A percentile compares a stretch with the other conserved stretches of the same genome.
Evolutionary conservation across 2,888 invertebrate species (phyloP).

Genomic region (Eupithecia exiguata): DNA sequence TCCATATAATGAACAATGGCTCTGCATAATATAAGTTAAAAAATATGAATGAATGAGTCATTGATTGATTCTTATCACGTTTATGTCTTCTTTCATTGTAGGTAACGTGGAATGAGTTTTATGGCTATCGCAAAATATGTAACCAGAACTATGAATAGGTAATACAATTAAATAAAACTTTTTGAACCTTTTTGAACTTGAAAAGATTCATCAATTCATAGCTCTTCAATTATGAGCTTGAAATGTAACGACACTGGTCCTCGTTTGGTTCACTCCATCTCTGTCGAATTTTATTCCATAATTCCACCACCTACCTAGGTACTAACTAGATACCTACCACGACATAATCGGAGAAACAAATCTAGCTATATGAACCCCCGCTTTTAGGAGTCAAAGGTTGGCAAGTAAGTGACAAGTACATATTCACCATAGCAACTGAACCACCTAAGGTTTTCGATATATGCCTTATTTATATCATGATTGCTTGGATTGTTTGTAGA

Average conservation of each 20-base stretch:
- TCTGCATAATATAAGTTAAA: constrained; percentile 19
- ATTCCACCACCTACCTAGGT: no score
- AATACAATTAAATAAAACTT: neutral
- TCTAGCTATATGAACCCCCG: no score
- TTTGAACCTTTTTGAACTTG: no score
- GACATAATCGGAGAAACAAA: no score
- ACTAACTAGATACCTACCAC: no score
- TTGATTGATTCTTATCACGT: constrained; percentile 49
- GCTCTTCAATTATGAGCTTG: neutral
- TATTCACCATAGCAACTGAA: no score
- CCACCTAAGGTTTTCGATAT: neutral
- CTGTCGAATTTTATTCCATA: no score
- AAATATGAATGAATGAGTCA: constrained; percentile 27
- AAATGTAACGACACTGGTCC: neutral
- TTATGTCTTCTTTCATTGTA: neutral
- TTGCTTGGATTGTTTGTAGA: neutral
- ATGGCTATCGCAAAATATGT: neutral
- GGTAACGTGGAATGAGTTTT: neutral
- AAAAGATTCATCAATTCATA: neutral
- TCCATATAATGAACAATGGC: constrained; percentile 3
- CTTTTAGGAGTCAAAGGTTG: neutral
- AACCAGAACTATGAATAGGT: neutral
- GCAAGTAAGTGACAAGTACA: neutral
- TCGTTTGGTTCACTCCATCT: neutral
- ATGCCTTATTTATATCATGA: neutral